These are phyloP conservation scores for Nyctibius grandis DNA, from an alignment of 2,797 vertebrate genomes.

Conservation along the genomic window DNA sequence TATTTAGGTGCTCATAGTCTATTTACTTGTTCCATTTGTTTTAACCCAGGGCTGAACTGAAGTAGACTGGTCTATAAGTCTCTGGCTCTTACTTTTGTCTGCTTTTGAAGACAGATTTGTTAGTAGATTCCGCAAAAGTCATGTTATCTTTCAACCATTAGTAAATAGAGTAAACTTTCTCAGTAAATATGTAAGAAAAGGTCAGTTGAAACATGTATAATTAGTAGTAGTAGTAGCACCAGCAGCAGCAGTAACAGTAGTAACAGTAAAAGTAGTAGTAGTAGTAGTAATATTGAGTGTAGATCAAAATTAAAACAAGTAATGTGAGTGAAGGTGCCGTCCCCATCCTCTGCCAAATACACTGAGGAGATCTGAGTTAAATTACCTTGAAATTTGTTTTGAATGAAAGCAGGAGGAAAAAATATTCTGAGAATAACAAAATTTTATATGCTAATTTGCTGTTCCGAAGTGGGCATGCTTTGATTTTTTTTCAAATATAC, in stretches of 20 bases:
- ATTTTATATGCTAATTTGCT: neutral
- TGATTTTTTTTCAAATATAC: neutral
- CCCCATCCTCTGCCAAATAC: neutral
- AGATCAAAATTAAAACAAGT: neutral
- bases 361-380: neutral
- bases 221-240: neutral
- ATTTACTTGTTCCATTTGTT: neutral
- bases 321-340: neutral
- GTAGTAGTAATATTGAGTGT: neutral
- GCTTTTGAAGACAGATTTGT: neutral
- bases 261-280: neutral
- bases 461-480: neutral
- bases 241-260: neutral
- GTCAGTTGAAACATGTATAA: accelerated
- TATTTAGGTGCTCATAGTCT: neutral
- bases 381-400: neutral
- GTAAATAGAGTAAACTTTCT: neutral
- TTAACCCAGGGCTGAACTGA: neutral
- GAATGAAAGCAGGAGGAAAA: neutral
- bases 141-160: neutral
- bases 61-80: neutral
- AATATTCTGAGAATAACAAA: neutral
- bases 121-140: neutral
- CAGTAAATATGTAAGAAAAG: neutral
- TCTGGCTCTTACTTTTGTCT: neutral